Percentiles rank a stretch among this genome's conserved stretches.
These are phyloP conservation scores for Panzeria rudis DNA, from an alignment of 2,888 invertebrate species.

Conservation along the genomic window DNA sequence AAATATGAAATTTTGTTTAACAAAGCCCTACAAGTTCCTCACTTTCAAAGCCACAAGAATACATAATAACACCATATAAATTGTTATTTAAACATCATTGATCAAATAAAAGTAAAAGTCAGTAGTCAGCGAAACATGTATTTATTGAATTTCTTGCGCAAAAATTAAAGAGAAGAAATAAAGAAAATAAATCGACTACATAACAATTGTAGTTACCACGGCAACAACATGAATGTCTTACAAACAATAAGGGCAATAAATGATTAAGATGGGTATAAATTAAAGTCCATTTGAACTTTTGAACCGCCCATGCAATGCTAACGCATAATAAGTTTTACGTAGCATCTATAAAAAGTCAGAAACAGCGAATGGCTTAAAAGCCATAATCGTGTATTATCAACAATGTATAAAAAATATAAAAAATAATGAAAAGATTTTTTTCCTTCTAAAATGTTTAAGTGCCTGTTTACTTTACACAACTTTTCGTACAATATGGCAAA, in stretches of 20 bases:
- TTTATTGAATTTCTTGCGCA: slow-evolving; percentile 35
- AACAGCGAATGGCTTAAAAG: slow-evolving; percentile 7
- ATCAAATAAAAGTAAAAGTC: slow-evolving; percentile 73
- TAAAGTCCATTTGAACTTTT: slow-evolving; percentile 72
- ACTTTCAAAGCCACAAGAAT: slow-evolving; percentile 6
- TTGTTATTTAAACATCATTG: slow-evolving; percentile 68
- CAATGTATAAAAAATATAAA: background rate
- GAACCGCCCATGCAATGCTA: slow-evolving; percentile 72
- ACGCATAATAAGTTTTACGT: slow-evolving; percentile 69
- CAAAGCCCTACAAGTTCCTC: background rate
- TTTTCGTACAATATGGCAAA: slow-evolving; percentile 4
- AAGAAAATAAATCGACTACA: slow-evolving; percentile 40
- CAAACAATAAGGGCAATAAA: slow-evolving; percentile 70
- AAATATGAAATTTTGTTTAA: background rate
- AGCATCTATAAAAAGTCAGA: slow-evolving; percentile 7
- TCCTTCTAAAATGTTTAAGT: slow-evolving; percentile 16
- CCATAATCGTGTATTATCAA: background rate
- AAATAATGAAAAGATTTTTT: slow-evolving; percentile 53
- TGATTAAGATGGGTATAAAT: slow-evolving; percentile 71
- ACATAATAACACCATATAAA: slow-evolving; percentile 51
- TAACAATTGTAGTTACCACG: slow-evolving; percentile 56
- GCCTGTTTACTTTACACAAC: slow-evolving; percentile 32
- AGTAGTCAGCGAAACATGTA: slow-evolving; percentile 56
- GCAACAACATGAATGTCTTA: slow-evolving; percentile 56
- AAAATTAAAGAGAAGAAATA: background rate